Evolutionary conservation across 2,797 vertebrate species (phyloP), one percentile per base, ranked within the genome.

Genomic region (Cryptoblepharus egeriae): DNA sequence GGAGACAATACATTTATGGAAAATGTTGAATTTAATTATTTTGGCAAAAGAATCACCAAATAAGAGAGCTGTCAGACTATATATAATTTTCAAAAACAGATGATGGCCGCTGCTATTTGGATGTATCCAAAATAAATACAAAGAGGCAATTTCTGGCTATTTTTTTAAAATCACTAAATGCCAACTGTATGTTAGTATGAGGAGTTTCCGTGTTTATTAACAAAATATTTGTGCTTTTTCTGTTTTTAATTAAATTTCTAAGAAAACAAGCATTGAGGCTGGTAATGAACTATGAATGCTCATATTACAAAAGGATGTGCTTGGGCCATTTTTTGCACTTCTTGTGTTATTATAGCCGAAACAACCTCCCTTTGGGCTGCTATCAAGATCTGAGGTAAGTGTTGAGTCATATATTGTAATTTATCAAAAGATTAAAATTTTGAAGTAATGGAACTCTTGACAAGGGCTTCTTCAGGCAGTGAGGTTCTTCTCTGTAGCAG

Each of bases 121-220:
- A 75, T 42, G 76, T 13, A 39, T 75, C 78, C 85, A 69, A 89
- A 91, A 75, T 30, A 37, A 75, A 83, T 0, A 0, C 7, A 68
- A 71, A 42, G 12, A 68, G 80, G 42, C 24, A 65, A 37, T 52
- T 65, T 26, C 4, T 18, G 32, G 39, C 49, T 5, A 10, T 67
- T 81, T 75, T 79, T 35, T 8, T 22, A 0, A 85, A 39, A 12
- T 11, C 61, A 22, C 10, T 8, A 77, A n/a, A n/a, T 32, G 71
- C 52, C n/a, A 79, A 30, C 37, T 75, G n/a, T 81, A 87, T 75
- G n/a, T 81, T 58, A 87, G 39, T 74, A 87, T 81, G 75, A 22
- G 77, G 58, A 83, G 32, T 58, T 90, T 86, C 85, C 45, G 42
- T 42, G 77, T 86, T 83, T 55, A 75, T 37, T 60, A 70, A 63